Evolutionary conservation across 2,797 vertebrate species (phyloP), one percentile per base, ranked within the genome.

Genomic region (Pipistrellus nathusii): DNA sequence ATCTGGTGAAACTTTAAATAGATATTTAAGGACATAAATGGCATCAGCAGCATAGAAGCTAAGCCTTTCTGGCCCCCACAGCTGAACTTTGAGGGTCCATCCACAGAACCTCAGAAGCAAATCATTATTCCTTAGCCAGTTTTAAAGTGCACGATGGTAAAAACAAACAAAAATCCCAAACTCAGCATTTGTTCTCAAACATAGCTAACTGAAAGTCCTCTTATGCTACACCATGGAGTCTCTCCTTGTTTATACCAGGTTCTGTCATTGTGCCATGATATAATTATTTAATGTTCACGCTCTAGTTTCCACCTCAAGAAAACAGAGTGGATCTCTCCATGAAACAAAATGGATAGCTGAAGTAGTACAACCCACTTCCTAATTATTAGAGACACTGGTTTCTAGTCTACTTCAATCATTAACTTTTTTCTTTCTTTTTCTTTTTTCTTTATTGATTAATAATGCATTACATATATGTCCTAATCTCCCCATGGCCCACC

Each of bases 11-110:
- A 90, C 76, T 57, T 78, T 76, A 66, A 80, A 71, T 20, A 59
- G 46, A 21, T 81, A 85, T 90, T 69, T 68, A 68, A 76, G 41
- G 44, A 78, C 46, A n/a, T 46, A 80, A 90, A 88, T 21, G 89
- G 41, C 3, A 51, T 18, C 23, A 91, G 44, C 17, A 41, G 44
- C 1, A 20, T 8, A 14, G n/a, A 82, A 27, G 14, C 23, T 41
- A 9, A 46, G 4, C 2, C 48, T 75, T 44, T 2, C 12, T 32
- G 11, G 20, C 18, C 57, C 14, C 46, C 15, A 51, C 32, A 64
- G n/a, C 32, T 82, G 81, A 25, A 66, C 10, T 8, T 77, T 8
- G 21, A 41, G 30, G 21, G 10, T 46, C 8, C 5, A 44, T 38
- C 23, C 11, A 35, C 30, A 30, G 48, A n/a, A 8, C 0, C 48